phyloP scores from a whole-genome alignment of 2,888 invertebrate genomes.

The Tillus elongatus region DNA sequence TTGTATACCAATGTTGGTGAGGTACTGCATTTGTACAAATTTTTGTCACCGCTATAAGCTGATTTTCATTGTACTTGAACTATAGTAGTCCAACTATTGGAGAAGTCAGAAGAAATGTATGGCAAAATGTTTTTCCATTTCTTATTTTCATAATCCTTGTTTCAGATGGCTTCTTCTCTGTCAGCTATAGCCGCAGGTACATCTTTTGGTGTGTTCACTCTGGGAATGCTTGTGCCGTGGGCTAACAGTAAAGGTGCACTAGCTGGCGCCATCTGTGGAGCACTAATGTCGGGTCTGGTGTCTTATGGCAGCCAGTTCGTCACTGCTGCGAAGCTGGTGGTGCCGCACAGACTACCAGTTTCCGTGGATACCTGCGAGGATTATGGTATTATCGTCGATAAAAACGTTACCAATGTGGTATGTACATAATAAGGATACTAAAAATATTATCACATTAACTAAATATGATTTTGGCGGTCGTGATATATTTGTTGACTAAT shows the following conservation, averaged over 20 bases:
- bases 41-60: not conserved
- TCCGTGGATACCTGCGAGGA: slow-evolving; percentile 43
- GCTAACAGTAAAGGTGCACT: slow-evolving; percentile 59
- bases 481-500: too few species aligned
- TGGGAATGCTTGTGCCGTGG: slow-evolving; percentile 78
- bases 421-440: too few species aligned
- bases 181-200: slow-evolving; percentile 79
- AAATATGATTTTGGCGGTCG: too few species aligned
- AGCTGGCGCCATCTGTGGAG: slow-evolving; percentile 53
- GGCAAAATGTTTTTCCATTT: too few species aligned
- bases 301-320: slow-evolving; percentile 61
- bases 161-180: slow-evolving; percentile 58
- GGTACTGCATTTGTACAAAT: too few species aligned
- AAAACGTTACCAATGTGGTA: too few species aligned
- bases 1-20: not conserved
- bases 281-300: slow-evolving; percentile 52
- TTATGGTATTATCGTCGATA: too few species aligned
- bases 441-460: too few species aligned
- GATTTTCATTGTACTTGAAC: too few species aligned
- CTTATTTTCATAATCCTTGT: slow-evolving; percentile 11
- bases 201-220: slow-evolving; percentile 71
- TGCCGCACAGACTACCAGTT: slow-evolving; percentile 49
- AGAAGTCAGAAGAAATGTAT: not conserved
- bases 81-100: too few species aligned
- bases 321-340: slow-evolving; percentile 50